phyloP scores from a whole-genome alignment of 1,140 invertebrate species.

The Eriocheir sinensis region DNA sequence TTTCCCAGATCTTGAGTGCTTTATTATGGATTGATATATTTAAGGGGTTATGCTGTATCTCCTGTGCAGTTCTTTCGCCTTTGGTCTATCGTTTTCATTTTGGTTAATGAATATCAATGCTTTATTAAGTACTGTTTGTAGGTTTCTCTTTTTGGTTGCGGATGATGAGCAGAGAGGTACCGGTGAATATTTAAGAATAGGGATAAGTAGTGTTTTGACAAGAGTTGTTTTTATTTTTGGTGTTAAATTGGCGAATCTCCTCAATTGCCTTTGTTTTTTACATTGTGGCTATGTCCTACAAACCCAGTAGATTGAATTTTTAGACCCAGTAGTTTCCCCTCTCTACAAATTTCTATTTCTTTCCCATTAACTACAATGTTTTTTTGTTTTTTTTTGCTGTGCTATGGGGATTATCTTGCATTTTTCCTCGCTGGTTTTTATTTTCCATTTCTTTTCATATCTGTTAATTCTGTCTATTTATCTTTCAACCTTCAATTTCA shows the following conservation, averaged over 20 bases:
- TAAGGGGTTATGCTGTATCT: neutral
- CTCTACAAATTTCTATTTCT: neutral
- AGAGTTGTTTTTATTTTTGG: neutral
- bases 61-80: neutral
- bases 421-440: slow-evolving; percentile 14
- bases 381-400: neutral
- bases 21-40: neutral
- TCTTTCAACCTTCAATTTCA: no score
- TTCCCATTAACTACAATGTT: no score
- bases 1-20: neutral
- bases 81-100: neutral
- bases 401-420: neutral
- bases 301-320: neutral
- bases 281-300: neutral
- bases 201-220: neutral
- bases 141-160: neutral
- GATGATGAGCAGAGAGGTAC: neutral
- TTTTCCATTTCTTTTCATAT: neutral
- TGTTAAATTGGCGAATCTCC: neutral
- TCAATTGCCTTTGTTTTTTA: neutral
- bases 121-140: neutral
- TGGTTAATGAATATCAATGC: neutral
- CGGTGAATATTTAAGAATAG: neutral
- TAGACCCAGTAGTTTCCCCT: neutral
- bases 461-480: neutral